These are phyloP conservation scores for Grantiella picta DNA, from an alignment of 2,113 vertebrate species.

Conservation along the genomic window DNA sequence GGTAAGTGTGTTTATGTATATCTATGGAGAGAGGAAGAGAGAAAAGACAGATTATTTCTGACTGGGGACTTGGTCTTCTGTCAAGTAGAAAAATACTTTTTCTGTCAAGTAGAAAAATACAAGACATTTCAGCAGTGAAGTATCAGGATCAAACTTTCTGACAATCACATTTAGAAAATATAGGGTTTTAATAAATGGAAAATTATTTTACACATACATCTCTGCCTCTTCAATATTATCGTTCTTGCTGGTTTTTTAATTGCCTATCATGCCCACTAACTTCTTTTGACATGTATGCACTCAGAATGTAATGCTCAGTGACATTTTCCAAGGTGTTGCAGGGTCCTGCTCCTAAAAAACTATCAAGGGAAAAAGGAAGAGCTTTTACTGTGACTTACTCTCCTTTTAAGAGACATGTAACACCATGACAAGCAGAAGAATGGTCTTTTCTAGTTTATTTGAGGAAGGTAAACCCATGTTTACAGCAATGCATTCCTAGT, in stretches of 20 bases:
- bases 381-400: not conserved
- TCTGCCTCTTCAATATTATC: not conserved
- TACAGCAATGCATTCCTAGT: not conserved
- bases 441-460: not conserved
- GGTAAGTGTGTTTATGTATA: not conserved
- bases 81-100: not conserved
- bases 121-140: not conserved
- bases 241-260: not conserved
- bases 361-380: not conserved
- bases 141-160: not conserved
- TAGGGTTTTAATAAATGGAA: not conserved
- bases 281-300: not conserved
- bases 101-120: not conserved
- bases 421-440: not conserved
- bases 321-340: not conserved
- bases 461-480: not conserved
- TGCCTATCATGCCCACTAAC: not conserved
- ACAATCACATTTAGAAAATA: not conserved
- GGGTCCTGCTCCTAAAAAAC: not conserved
- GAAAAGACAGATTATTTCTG: not conserved
- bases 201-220: not conserved
- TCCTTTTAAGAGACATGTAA: not conserved
- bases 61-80: not conserved
- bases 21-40: not conserved
- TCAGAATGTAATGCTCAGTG: not conserved